A percentile compares a stretch with the other conserved stretches of the same genome.
phyloP scores from a whole-genome alignment of 1,140 invertebrate genomes.

The Maniola jurtina region DNA sequence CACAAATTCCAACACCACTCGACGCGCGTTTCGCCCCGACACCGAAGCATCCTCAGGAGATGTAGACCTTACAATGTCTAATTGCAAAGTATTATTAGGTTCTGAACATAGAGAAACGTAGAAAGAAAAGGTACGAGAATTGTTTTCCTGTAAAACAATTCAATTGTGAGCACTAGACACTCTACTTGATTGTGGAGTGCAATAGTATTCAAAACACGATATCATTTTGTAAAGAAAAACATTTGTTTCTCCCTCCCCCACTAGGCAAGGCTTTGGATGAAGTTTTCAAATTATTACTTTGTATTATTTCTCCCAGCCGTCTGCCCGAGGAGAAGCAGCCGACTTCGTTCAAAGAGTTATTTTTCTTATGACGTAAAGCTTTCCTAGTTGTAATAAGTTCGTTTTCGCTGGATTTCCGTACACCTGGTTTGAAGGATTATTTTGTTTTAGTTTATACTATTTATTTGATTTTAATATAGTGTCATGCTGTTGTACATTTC shows the following conservation, averaged over 20 bases:
- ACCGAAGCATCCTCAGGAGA: no score
- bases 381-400: constrained; percentile 2
- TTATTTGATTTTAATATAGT: no score
- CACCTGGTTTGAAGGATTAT: neutral
- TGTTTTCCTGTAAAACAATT: no score
- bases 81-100: no score
- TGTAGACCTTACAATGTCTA: no score
- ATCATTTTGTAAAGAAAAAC: neutral
- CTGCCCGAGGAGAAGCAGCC: neutral
- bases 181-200: neutral
- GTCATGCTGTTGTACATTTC: no score
- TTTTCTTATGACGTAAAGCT: neutral
- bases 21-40: no score
- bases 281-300: constrained; percentile 10
- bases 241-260: neutral
- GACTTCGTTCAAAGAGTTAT: constrained; percentile 3
- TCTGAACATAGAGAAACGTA: no score
- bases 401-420: neutral
- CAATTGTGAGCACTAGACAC: neutral
- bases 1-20: no score
- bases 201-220: neutral
- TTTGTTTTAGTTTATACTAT: neutral
- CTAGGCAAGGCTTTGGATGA: neutral
- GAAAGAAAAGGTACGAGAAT: no score
- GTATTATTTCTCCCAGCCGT: neutral